Evolutionary conservation across 2,113 vertebrate genomes (phyloP), one percentile per base, ranked within the genome.

Genomic region (Gracilinanus agilis): DNA sequence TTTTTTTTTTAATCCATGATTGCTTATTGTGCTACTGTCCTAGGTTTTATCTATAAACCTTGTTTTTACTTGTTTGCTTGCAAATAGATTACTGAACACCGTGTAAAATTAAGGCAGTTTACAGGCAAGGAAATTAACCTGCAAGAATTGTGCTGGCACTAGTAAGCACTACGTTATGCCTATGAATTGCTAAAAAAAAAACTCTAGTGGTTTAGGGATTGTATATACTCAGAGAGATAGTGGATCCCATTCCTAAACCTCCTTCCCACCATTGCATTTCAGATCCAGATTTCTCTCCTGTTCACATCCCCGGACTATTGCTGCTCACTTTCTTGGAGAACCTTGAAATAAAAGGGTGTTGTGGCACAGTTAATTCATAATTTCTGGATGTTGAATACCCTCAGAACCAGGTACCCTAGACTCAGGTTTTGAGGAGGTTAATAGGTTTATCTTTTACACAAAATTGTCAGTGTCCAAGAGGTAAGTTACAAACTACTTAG

Each of bases 1-100:
- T 23, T 89, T 88, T 98, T 90, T 88, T 98, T 96, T 95, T 0
- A n/a, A 93, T 95, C 91, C 91, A 24, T 96, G 91, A 93, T 92
- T 97, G 53, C 24, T 94, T 94, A 92, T 89, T 96, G 11, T 96
- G 58, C 91, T 96, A 95, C 83, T 95, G 12, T 94, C 55, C 54
- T 89, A 54, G 75, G 55, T 10, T 7, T 93, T 75, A 94, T 58
- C 54, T 55, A 29, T 95, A 95, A 96, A 90, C 54, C 25, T 96
- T 93, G 3, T 93, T 95, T 94, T 27, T 95, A 55, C 93, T 93
- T 94, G 27, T 92, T 94, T 95, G 27, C 83, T 96, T 96, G 24
- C 7, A 95, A 97, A 94, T 93, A 96, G 67, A 27, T 19, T 90
- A 49, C 53, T 67, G 44, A 96, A 96, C 94, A 95, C 16, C 34